A percentile compares a stretch with the other conserved stretches of the same genome.
Evolutionary conservation across 1,140 invertebrate species (phyloP).

Genomic region (Euwallacea similis): DNA sequence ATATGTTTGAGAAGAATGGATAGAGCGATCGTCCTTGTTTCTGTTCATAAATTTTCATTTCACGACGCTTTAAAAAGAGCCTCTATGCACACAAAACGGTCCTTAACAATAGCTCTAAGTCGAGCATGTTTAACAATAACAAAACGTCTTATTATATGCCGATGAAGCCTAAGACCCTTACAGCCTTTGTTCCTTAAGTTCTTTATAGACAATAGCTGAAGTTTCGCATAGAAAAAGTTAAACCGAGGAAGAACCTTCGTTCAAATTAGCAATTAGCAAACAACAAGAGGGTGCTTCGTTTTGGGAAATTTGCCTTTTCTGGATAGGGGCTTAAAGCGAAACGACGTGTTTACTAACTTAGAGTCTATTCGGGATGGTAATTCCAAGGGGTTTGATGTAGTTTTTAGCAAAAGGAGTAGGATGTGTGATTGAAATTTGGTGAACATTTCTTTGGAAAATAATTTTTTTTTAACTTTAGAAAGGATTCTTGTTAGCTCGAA

Average conservation of each 20-base stretch:
- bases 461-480: not conserved
- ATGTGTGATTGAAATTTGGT: too few species aligned
- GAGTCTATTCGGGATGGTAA: not conserved
- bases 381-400: not conserved
- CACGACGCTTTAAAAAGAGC: not conserved
- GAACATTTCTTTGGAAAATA: too few species aligned
- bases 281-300: not conserved
- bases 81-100: not conserved
- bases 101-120: not conserved
- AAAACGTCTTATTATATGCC: slow-evolving; percentile 2
- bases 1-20: not conserved
- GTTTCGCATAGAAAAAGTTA: not conserved
- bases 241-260: not conserved
- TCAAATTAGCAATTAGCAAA: slow-evolving; percentile 4
- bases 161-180: slow-evolving; percentile 1
- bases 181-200: not conserved
- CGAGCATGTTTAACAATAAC: slow-evolving; percentile 3
- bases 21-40: slow-evolving; percentile 1
- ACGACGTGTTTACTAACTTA: not conserved
- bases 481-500: not conserved
- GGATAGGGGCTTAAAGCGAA: not conserved
- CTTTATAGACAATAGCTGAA: not conserved
- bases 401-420: not conserved
- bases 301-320: slow-evolving; percentile 2
- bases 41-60: slow-evolving; percentile 1